Evolutionary conservation across 2,888 invertebrate species (phyloP), one percentile per base, ranked within the genome.

Genomic region (Hypena proboscidalis): DNA sequence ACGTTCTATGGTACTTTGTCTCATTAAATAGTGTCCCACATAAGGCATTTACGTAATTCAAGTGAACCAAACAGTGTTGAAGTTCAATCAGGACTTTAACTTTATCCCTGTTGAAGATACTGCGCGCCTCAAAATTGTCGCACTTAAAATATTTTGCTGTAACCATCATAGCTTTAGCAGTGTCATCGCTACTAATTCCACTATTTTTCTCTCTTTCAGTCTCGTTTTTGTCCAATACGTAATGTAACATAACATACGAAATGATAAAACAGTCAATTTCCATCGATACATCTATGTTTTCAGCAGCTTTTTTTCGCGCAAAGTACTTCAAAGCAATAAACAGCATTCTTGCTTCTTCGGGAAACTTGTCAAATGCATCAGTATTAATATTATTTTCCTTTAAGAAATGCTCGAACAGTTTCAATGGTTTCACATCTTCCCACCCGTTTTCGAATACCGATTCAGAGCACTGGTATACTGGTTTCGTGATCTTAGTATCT

Each of bases 371-470:
- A 2, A 78, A 26, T 4, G n/a, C 6, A 4, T 58, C 33, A 5
- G 34, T 33, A 2, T 49, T 42, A 8, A 74, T 50, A 4, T 27
- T 0, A 26, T 39, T 49, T 5, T 38, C 33, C 0, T 1, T 15
- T 4, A 57, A 14, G 19, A 57, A 57, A 17, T 44, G 25, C 10
- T 57, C 41, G 2, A 57, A 57, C 2, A 58, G 21, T n/a, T 34
- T 38, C 29, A 40, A 35, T 7, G 11, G 2, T 6, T 39, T 38
- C 4, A 59, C 14, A 1, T 36, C 1, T 1, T 42, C 43, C 77
- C 77, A 77, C 0, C 77, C 79, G 31, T 72, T 72, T 57, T 70
- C 70, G 33, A 79, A 79, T 2, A 70, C 64, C 41, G 65, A 10
- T 2, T 33, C 4, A 6, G 9, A 2, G 55, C 68, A 58, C 3